These are phyloP conservation scores for Deroplatys truncata DNA, from an alignment of 2,888 invertebrate species.

Conservation along the genomic window DNA sequence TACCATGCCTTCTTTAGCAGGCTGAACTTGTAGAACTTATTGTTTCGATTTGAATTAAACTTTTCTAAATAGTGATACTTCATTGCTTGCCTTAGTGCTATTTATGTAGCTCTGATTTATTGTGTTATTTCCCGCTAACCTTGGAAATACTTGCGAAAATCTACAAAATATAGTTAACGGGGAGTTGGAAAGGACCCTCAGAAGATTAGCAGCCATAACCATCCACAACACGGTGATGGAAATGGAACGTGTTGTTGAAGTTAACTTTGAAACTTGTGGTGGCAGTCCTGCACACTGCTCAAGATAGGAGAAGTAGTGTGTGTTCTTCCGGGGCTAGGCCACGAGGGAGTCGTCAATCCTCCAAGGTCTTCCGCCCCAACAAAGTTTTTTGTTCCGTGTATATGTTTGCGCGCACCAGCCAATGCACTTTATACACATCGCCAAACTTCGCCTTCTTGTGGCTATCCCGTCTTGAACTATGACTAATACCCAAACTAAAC, in stretches of 20 bases:
- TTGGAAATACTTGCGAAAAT: neutral
- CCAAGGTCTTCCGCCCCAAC: neutral
- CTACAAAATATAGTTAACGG: neutral
- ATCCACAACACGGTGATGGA: neutral
- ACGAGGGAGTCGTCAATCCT: neutral
- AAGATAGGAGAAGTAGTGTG: neutral
- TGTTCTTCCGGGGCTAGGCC: neutral
- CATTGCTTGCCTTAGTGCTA: too few species aligned
- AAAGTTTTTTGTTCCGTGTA: neutral
- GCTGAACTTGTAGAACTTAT: too few species aligned
- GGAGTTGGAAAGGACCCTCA: neutral
- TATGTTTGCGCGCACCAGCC: neutral
- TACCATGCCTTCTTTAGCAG: too few species aligned
- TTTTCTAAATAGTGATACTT: too few species aligned
- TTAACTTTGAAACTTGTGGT: neutral
- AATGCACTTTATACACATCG: neutral
- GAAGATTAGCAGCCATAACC: neutral
- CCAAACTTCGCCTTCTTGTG: neutral
- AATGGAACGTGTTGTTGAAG: neutral
- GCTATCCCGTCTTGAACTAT: neutral
- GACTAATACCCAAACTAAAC: neutral
- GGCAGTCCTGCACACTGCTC: neutral
- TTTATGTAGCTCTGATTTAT: too few species aligned
- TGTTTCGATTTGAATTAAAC: too few species aligned
- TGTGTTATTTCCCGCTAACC: too few species aligned